Evolutionary conservation across 2,888 invertebrate species (phyloP).

Genomic region (Philopedon plagiatum): DNA sequence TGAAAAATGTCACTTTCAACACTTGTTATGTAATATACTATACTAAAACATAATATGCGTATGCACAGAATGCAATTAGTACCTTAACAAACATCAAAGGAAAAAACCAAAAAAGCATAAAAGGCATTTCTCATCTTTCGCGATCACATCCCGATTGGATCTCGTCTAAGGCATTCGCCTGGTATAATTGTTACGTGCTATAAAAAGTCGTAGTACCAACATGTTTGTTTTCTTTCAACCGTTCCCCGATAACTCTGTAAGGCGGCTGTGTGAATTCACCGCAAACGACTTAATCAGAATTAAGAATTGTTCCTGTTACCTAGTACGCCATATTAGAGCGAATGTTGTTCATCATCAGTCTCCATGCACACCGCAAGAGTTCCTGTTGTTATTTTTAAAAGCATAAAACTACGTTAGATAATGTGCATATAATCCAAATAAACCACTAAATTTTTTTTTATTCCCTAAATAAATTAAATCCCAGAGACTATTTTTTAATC

Average conservation of each 20-base stretch:
- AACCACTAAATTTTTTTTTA: too few species aligned
- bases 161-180: conserved; percentile 56
- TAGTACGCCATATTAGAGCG: conserved; percentile 47
- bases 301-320: conserved; percentile 50
- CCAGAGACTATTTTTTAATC: too few species aligned
- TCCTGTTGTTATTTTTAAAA: conserved; percentile 44
- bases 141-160: conserved; percentile 56
- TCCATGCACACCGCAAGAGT: conserved; percentile 36
- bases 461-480: too few species aligned
- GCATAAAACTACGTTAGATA: conserved; percentile 41
- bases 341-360: conserved; percentile 34
- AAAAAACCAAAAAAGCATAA: conserved; percentile 3
- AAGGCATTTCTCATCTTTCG: conserved; percentile 48
- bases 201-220: conserved; percentile 62
- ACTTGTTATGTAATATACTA: too few species aligned
- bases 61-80: too few species aligned
- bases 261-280: conserved; percentile 62
- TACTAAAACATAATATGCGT: too few species aligned
- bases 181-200: conserved; percentile 63
- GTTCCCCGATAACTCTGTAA: conserved; percentile 61
- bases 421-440: too few species aligned
- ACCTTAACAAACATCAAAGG: too few species aligned
- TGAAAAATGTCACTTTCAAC: too few species aligned
- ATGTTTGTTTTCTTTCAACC: conserved; percentile 61
- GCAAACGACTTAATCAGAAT: conserved; percentile 64